Conservation (phyloP, 1,140 invertebrate species). For the Pentalonia nigronervosa region DNA sequence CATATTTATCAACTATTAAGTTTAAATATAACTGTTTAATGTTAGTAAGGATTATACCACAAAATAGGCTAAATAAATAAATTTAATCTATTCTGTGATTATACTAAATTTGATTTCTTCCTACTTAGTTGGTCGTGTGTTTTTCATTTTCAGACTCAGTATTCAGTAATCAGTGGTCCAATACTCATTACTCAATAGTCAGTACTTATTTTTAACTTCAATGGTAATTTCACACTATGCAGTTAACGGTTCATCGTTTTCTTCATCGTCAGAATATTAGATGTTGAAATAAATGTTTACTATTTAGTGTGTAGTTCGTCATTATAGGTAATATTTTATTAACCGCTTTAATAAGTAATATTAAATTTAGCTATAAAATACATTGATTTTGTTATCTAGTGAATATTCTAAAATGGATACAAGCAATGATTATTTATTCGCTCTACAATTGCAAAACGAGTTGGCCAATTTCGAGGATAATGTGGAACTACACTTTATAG, state of each 20-base stretch:
- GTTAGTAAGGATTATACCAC: too few relatives aligned
- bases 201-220: too few relatives aligned
- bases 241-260: not conserved
- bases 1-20: too few relatives aligned
- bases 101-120: too few relatives aligned
- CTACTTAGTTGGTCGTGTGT: too few relatives aligned
- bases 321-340: not conserved
- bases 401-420: slow-evolving; percentile 28
- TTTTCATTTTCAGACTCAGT: too few relatives aligned
- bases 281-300: not conserved
- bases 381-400: not conserved
- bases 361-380: not conserved
- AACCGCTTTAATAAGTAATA: not conserved
- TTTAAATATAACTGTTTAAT: too few relatives aligned
- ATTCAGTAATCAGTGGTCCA: too few relatives aligned
- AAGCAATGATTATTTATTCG: slow-evolving; percentile 35
- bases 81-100: too few relatives aligned
- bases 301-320: not conserved
- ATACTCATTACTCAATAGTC: too few relatives aligned
- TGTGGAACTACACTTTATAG: not conserved
- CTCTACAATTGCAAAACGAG: slow-evolving; percentile 41
- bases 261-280: not conserved
- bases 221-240: not conserved
- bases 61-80: too few relatives aligned
- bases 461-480: not conserved